Evolutionary conservation across 2,797 vertebrate species (phyloP), one percentile per base, ranked within the genome.

Genomic region (Neoniphon sammara): DNA sequence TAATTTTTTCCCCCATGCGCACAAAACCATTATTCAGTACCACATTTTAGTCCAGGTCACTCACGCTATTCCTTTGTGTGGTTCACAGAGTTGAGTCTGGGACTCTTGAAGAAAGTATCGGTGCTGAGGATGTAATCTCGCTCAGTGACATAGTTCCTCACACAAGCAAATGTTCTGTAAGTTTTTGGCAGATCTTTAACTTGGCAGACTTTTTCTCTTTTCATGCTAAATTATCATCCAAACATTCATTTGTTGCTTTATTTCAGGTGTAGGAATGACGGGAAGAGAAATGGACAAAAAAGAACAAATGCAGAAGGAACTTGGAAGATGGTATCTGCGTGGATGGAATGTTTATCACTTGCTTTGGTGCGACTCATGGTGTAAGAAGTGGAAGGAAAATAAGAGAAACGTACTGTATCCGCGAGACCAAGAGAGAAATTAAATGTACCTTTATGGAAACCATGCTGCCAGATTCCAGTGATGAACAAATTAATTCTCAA

Each of bases 131-230:
- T 73, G 82, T 80, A 59, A 76, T 92, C 92, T 75, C 89, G 23
- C 86, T 91, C 68, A 83, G 65, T 44, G 94, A 95, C 66, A 78
- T 95, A 3, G 63, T 91, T 79, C 89, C 91, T 14, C 91, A 92
- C n/a, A 81, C 89, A 0, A 92, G 88, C 82, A 93, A 90, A 67
- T 93, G 86, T 80, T 90, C 93, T 60, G 95, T 95, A 87, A 94
- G 94, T 95, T 25, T 0, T 62, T 39, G 2, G 5, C 15, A 44
- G 30, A 25, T 49, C 8, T 72, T 39, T 1, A 9, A 18, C 21
- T 15, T 56, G 10, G 36, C 8, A 31, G 0, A 0, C 9, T 55
- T 64, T 47, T 69, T 3, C 36, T 61, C 93, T 42, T 84, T 85
- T 93, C 87, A 0, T 91, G 87, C 14, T 34, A 39, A 85, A 84